phyloP scores from a whole-genome alignment of 2,888 invertebrate species.

The Cheilosia impressa region DNA sequence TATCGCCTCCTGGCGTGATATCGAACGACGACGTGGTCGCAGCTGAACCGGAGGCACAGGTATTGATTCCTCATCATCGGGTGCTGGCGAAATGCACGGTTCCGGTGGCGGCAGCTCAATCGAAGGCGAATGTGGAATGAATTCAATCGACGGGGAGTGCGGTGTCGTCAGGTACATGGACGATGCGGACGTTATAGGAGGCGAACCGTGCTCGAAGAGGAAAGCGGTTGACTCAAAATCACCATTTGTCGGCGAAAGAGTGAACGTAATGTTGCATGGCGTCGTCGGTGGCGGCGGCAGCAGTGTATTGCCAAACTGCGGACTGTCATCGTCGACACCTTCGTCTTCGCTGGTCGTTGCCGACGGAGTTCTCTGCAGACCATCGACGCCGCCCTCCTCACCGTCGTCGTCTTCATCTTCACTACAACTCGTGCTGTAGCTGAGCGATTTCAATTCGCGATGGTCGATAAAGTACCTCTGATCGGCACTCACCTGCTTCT shows the following conservation, averaged over 20 bases:
- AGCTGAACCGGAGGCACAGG: constrained; percentile 79
- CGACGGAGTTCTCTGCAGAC: constrained; percentile 77
- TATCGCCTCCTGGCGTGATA: constrained; percentile 92
- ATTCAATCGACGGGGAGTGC: constrained; percentile 77
- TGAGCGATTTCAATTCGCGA: constrained; percentile 82
- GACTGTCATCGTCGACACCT: constrained; percentile 83
- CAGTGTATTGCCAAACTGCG: constrained; percentile 83
- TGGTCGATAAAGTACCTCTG: constrained; percentile 82
- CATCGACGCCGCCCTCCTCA: constrained; percentile 80
- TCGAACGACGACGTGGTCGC: constrained; percentile 88
- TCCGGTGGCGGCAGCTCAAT: constrained; percentile 85
- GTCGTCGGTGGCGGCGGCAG: constrained; percentile 83
- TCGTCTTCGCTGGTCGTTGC: constrained; percentile 84
- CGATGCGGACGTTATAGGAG: constrained; percentile 82
- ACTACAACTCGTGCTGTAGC: constrained; percentile 85
- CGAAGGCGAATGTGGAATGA: constrained; percentile 83
- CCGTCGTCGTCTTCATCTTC: constrained; percentile 83
- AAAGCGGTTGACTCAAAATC: constrained; percentile 83
- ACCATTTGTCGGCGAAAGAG: constrained; percentile 85
- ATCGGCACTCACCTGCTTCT: constrained; percentile 84
- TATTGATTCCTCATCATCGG: constrained; percentile 78
- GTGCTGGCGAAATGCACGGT: constrained; percentile 63
- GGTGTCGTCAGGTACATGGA: constrained; percentile 79
- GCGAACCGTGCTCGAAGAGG: constrained; percentile 80
- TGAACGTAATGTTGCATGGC: constrained; percentile 87